Base-by-base conservation (phyloP, 2,888 invertebrate species). In the Gymnoscelis rufifasciata region DNA sequence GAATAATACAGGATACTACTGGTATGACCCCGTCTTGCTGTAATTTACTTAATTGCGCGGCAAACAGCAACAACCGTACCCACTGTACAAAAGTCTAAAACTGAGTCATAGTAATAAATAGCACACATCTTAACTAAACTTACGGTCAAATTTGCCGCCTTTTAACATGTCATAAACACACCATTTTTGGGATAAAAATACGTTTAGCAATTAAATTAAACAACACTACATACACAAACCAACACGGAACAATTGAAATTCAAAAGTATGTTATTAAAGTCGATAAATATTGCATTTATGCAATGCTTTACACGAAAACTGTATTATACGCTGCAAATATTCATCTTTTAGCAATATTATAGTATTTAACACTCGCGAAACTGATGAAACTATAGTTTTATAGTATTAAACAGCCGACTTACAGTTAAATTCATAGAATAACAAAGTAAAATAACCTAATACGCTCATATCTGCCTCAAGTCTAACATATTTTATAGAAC, bases 381-480 rank as follows among this genome's bases (percentile, higher is more conserved):
- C n/a, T n/a, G 31, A 31, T 8, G 8, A 14, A 5, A 10, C 14
- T 14, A n/a, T 15, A 7, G n/a, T 31, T 15, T 1, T 7, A 5
- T n/a, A 10, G 6, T 29, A 33, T n/a, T 13, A 11, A 19, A 10
- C 11, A 19, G 19, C 15, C 19, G 35, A 3, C 19, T 23, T 7
- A 11, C 1, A 10, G 1, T 10, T 14, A 19, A 19, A 10, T 19
- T 19, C 10, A 10, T 19, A 11, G 59, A 50, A 52, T 57, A 60
- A 62, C 64, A 68, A 62, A 63, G 64, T 66, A 64, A 71, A 71
- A 75, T 78, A 79, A 76, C 78, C 75, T 74, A 75, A 66, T 66
- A 68, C 58, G 68, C 70, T 61, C 62, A 63, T 72, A 56, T 66
- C 70, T 72, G 66, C 69, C 68, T 67, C 71, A 70, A 66, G 54